These are phyloP conservation scores for Apogon talboti DNA, from an alignment of 2,797 vertebrate genomes.

Conservation along the genomic window DNA sequence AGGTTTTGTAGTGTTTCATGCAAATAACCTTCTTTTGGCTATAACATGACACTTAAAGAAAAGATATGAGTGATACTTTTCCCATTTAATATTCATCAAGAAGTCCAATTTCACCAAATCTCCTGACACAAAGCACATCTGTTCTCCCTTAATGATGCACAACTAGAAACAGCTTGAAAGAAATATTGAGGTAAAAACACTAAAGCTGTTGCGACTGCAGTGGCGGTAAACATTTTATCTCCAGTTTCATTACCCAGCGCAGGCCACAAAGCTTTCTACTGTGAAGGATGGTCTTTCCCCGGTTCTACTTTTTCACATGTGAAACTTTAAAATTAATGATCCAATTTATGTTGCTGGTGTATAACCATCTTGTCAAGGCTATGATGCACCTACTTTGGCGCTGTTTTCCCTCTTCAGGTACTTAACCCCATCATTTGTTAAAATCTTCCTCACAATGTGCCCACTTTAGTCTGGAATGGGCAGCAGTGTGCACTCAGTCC, in stretches of 20 bases:
- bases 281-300: neutral
- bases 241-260: neutral
- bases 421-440: slow-evolving; percentile 2
- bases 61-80: too few relatives aligned
- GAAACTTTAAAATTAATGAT: neutral
- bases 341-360: neutral
- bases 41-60: too few relatives aligned
- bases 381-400: neutral
- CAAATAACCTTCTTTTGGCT: too few relatives aligned
- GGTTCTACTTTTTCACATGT: neutral
- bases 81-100: too few relatives aligned
- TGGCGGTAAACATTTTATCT: slow-evolving; percentile 10
- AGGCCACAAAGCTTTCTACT: neutral
- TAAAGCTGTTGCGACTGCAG: neutral
- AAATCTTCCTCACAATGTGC: neutral
- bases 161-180: slow-evolving; percentile 1
- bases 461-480: slow-evolving; percentile 80
- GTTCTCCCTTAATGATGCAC: neutral
- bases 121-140: neutral
- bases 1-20: too few relatives aligned
- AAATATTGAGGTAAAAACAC: neutral
- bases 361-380: neutral
- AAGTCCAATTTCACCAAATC: neutral
- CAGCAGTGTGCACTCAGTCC: slow-evolving; percentile 89
- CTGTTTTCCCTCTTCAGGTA: neutral